A percentile compares a stretch with the other conserved stretches of the same genome.
phyloP scores from a whole-genome alignment of 2,888 invertebrate genomes.

The Leptothorax acervorum region DNA sequence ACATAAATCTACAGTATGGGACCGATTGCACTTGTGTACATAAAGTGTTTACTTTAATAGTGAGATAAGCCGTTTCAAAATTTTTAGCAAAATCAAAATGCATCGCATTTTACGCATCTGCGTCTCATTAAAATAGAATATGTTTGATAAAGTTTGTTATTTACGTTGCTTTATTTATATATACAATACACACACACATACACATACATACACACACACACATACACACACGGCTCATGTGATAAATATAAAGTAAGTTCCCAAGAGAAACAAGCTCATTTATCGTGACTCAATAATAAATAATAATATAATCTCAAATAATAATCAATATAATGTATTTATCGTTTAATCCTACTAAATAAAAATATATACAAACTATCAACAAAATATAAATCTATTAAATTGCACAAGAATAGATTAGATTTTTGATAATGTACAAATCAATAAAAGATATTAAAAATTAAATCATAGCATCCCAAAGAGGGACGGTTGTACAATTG shows the following conservation, averaged over 20 bases:
- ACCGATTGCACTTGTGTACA: not conserved
- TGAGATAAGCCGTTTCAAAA: not conserved
- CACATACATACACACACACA: no score
- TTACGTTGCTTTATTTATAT: not conserved
- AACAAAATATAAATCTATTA: slow-evolving; percentile 27
- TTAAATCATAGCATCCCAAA: not conserved
- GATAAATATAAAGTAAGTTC: slow-evolving; percentile 31
- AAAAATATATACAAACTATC: not conserved
- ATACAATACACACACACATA: no score
- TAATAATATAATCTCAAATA: slow-evolving; percentile 10
- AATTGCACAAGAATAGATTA: not conserved
- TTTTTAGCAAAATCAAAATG: slow-evolving; percentile 19
- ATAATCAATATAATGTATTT: slow-evolving; percentile 29
- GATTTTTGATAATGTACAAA: not conserved
- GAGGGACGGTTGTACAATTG: not conserved
- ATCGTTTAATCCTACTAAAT: not conserved
- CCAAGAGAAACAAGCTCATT: slow-evolving; percentile 26
- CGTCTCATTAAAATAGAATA: slow-evolving; percentile 9
- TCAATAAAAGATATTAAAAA: slow-evolving; percentile 7
- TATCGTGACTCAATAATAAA: not conserved
- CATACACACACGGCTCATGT: not conserved
- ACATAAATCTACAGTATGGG: not conserved
- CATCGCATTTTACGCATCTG: not conserved
- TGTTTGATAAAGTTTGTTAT: not conserved
- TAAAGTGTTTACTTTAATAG: not conserved